phyloP scores from a whole-genome alignment of 2,113 vertebrate species.

The Gavialis gangeticus region DNA sequence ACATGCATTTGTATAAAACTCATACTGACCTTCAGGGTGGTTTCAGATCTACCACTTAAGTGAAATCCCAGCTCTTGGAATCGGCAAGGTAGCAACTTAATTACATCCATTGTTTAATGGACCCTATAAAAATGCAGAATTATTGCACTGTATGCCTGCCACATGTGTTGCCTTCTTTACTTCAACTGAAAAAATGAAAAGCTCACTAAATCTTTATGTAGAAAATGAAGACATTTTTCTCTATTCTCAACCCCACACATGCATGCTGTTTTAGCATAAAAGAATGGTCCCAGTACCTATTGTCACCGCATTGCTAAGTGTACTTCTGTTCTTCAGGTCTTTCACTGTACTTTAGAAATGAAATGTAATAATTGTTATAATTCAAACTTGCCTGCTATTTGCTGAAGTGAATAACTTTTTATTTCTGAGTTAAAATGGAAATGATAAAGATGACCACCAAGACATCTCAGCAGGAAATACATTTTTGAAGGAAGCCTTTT shows the following conservation, averaged over 20 bases:
- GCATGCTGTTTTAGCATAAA: neutral
- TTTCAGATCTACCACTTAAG: too few relatives aligned
- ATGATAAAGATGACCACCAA: neutral
- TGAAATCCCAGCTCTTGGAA: too few relatives aligned
- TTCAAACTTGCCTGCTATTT: neutral
- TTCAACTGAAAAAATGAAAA: too few relatives aligned
- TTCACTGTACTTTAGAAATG: neutral
- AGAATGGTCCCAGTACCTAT: neutral
- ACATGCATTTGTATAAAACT: too few relatives aligned
- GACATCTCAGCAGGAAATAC: neutral
- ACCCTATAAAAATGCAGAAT: neutral
- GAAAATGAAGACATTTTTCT: neutral
- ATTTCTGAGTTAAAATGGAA: neutral
- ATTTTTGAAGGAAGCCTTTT: neutral
- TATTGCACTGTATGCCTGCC: neutral
- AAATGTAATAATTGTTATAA: neutral
- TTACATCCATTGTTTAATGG: too few relatives aligned
- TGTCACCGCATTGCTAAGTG: neutral
- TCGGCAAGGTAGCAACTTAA: too few relatives aligned
- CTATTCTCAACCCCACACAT: neutral
- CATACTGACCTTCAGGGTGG: too few relatives aligned
- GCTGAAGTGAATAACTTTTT: neutral
- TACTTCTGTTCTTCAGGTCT: neutral
- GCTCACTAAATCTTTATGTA: neutral
- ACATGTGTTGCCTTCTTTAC: too few relatives aligned